phyloP scores from a whole-genome alignment of 2,113 vertebrate genomes.

The Tragelaphus strepsiceros region DNA sequence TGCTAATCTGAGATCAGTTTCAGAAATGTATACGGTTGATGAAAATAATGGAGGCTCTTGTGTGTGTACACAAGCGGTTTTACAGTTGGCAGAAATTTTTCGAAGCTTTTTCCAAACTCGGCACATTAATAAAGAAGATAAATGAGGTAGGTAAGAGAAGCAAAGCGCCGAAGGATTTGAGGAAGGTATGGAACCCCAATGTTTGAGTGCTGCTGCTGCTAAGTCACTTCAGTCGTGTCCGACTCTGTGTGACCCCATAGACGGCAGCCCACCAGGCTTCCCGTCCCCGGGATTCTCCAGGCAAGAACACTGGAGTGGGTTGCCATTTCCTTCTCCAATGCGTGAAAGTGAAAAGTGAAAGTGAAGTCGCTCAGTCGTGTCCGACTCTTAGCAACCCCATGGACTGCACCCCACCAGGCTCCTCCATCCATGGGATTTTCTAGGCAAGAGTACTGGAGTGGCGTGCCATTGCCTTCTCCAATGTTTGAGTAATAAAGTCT shows the following conservation, averaged over 20 bases:
- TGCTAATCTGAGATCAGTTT: not conserved
- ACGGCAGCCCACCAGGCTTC: no score
- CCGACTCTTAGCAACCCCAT: no score
- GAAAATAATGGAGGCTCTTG: not conserved
- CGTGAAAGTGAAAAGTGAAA: no score
- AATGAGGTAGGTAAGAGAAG: not conserved
- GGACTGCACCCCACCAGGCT: no score
- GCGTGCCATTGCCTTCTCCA: not conserved
- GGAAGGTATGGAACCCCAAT: not conserved
- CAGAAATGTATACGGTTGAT: not conserved
- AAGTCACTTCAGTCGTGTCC: no score
- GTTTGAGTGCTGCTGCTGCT: not conserved
- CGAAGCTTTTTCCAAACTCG: not conserved
- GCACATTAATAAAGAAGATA: slow-evolving; percentile 2
- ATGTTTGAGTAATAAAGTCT: not conserved
- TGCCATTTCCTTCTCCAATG: no score
- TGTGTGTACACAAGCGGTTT: not conserved
- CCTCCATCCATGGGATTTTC: no score
- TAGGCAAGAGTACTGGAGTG: no score
- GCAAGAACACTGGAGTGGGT: no score
- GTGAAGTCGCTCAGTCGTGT: no score
- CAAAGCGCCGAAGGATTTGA: not conserved
- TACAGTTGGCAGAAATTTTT: not conserved
- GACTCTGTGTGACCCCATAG: no score
- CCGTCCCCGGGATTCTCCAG: no score